phyloP scores from a whole-genome alignment of 1,140 invertebrate genomes.

The Agrilus planipennis region DNA sequence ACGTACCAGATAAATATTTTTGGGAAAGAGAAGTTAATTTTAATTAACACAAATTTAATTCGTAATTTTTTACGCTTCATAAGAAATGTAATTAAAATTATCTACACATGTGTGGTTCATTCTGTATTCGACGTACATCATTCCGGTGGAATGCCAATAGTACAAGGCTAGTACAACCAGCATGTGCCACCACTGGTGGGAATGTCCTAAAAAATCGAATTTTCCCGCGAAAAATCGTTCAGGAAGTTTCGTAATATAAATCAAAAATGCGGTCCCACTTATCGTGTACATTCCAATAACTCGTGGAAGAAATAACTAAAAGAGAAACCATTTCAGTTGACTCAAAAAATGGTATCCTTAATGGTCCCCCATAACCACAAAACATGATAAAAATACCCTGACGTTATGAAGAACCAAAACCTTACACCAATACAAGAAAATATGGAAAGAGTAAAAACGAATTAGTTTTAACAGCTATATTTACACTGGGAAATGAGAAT shows the following conservation, averaged over 20 bases:
- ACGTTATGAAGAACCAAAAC: too few species aligned
- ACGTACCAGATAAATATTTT: too few species aligned
- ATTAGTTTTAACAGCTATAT: too few species aligned
- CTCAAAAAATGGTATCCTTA: too few species aligned
- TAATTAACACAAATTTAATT: neutral
- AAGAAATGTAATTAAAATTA: too few species aligned
- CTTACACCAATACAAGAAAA: too few species aligned
- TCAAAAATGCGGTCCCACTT: constrained; percentile 75
- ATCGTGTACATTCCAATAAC: constrained; percentile 83
- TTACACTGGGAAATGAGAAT: too few species aligned
- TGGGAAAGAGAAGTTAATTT: too few species aligned
- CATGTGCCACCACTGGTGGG: constrained; percentile 94
- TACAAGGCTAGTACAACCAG: constrained; percentile 80
- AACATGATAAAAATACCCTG: too few species aligned
- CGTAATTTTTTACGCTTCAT: neutral
- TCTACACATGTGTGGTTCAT: constrained; percentile 63
- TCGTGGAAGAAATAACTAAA: constrained; percentile 72
- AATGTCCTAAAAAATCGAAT: constrained; percentile 84
- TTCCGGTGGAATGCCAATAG: constrained; percentile 90
- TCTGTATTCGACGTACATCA: constrained; percentile 73
- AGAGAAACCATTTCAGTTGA: too few species aligned
- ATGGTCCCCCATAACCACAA: too few species aligned
- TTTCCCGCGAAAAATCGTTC: constrained; percentile 59
- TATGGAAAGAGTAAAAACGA: too few species aligned
- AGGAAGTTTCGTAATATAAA: constrained; percentile 65